A percentile compares a stretch with the other conserved stretches of the same genome.
phyloP scores from a whole-genome alignment of 2,888 invertebrate species.

The Synergus laeviventris region DNA sequence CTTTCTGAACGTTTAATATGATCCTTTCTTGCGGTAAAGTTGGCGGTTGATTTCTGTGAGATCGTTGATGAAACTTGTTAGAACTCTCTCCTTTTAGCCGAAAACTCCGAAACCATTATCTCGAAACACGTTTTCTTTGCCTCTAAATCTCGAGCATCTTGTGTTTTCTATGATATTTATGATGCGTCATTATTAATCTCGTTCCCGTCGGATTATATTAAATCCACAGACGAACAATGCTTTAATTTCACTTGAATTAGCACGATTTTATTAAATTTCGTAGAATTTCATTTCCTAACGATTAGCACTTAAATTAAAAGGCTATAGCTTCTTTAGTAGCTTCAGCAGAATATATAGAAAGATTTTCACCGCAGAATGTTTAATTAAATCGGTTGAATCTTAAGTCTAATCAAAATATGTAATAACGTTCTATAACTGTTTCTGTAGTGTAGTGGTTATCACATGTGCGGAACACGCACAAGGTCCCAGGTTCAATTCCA shows the following conservation, averaged over 20 bases:
- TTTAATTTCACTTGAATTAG: slow-evolving; percentile 10
- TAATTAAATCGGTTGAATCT: not conserved
- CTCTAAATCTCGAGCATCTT: not conserved
- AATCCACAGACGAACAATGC: slow-evolving; percentile 14
- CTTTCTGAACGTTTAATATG: slow-evolving; percentile 11
- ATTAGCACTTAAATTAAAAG: not conserved
- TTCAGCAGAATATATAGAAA: too few species aligned
- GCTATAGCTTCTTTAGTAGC: too few species aligned
- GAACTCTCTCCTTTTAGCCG: slow-evolving; percentile 4
- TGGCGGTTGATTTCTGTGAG: slow-evolving; percentile 1
- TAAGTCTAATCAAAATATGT: slow-evolving; percentile 5
- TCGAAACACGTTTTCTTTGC: slow-evolving; percentile 17
- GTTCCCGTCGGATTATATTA: not conserved
- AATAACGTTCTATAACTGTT: not conserved
- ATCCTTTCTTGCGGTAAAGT: slow-evolving; percentile 29
- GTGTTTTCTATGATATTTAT: slow-evolving; percentile 19
- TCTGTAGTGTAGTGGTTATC: slow-evolving; percentile 80
- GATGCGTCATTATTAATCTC: slow-evolving; percentile 22
- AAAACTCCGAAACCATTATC: slow-evolving; percentile 29
- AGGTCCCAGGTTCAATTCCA: slow-evolving; percentile 70
- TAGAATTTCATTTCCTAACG: not conserved
- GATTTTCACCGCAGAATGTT: too few species aligned
- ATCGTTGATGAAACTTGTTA: not conserved
- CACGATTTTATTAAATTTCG: slow-evolving; percentile 1
- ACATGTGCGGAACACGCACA: slow-evolving; percentile 89